Base-by-base conservation (phyloP, 1,140 invertebrate species). In the Doryteuthis pealeii region DNA sequence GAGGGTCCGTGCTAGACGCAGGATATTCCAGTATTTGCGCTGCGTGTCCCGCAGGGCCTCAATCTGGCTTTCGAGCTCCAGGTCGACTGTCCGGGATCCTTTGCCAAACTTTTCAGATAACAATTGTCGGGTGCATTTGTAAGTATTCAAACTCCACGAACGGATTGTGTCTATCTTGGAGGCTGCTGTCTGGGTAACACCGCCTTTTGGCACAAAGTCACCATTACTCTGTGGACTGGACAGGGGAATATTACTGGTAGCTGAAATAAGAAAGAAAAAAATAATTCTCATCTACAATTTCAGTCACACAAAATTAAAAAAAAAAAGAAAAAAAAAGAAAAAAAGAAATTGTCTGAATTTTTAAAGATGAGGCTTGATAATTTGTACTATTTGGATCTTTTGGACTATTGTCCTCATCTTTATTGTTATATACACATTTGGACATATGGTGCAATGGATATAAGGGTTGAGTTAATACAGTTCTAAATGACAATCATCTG, bases 111-210 rank as follows among this genome's bases (percentile, higher is more conserved):
- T 96, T 87, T 98, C 96, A 83, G 96, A 95, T 88, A 99, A 92
- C 65, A 97, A 90, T 87, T 99, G 96, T 79, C 94, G 94, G 0
- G 96, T 98, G 85, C 96, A 98, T 88, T 98, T 98, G 85, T 97
- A 98, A 1, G 96, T 98, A 73, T 96, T 97, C 84, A 98, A 94
- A 83, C 95, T 95, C 97, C 97, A 99, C 83, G 95, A 95, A 86
- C 95, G 95, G 58, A 98, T 90, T 49, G 93, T 92, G 86, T 98
- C 96, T 85, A 98, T 78, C 82, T 86, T 88, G 30, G 84, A 82
- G 40, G 81, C 79, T 67, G 81, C 83, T 32, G 80, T 65, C 26
- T 82, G 81, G 67, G 81, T 79, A 43, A 87, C 78, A 31, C 80
- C 78, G 12, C 78, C 71, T 62, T 81, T 84, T 0, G 83, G 83